Evolutionary conservation across 1,140 invertebrate species (phyloP), one percentile per base, ranked within the genome.

Genomic region (Nymphalis io): DNA sequence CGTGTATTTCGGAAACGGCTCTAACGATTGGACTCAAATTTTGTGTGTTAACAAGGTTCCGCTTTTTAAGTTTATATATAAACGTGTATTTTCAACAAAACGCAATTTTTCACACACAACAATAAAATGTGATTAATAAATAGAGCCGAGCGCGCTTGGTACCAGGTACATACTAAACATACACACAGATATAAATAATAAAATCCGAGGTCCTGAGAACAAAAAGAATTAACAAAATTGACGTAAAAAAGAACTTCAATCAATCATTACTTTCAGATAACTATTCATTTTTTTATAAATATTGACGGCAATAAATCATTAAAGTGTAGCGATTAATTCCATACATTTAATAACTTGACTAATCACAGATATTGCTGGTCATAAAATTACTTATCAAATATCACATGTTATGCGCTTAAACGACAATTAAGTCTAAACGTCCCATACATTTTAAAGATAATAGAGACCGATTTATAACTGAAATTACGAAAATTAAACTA

Each of bases 321-420:
- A n/a, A 46, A 55, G 15, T 27, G 33, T 42, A 67, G 27, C 46
- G 11, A 58, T 58, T 40, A 44, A 57, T 23, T 70, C 11, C 3
- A 46, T 18, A 68, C 60, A 58, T 48, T 51, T 64, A 60, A 63
- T 55, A 16, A 5, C 20, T 21, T 38, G 33, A 40, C 44, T 62
- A 64, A 73, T 44, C 39, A 18, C 39, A 61, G 21, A 20, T 72
- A 59, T 44, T n/a, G 61, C 23, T 5, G 10, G 46, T 38, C 15
- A 53, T 62, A 62, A 62, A 61, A 23, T 55, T 23, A 55, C 23
- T 16, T 38, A 18, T 51, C 44, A 38, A 21, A 15, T 11, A 48
- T 48, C 27, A 18, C 15, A 20, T 60, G 38, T 40, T 21, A 42
- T 5, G n/a, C 12, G 12, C 27, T 33, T 33, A 33, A 33, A 12